Conservation (phyloP, 2,888 invertebrate species). For the Galerucella pusilla region DNA sequence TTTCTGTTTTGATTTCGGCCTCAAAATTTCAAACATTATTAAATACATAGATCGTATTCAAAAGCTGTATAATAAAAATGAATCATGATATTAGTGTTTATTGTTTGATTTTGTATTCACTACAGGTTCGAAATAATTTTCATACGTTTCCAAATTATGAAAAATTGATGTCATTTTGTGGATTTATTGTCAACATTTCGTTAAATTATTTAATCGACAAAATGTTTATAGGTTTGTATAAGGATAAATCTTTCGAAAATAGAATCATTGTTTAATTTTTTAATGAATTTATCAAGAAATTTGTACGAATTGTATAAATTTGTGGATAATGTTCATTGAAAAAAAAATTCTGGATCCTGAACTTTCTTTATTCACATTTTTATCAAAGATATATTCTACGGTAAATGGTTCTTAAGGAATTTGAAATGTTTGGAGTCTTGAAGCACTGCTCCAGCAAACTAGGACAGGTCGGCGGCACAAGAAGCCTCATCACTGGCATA, state of each 20-base stretch:
- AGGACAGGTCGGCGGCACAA: too few relatives aligned
- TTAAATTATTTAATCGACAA: neutral
- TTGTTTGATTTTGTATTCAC: neutral
- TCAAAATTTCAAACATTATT: neutral
- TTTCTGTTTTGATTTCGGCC: neutral
- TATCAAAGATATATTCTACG: too few relatives aligned
- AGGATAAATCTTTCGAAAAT: neutral
- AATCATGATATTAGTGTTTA: constrained; percentile 2
- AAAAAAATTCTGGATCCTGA: too few relatives aligned
- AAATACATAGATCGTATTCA: neutral
- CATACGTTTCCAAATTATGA: neutral
- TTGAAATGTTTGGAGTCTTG: too few relatives aligned
- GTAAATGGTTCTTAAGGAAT: too few relatives aligned
- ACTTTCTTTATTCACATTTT: too few relatives aligned
- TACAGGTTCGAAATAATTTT: neutral
- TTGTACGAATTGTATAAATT: too few relatives aligned
- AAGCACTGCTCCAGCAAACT: too few relatives aligned
- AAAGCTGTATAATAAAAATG: neutral
- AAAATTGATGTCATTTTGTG: neutral
- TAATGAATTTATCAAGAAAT: too few relatives aligned
- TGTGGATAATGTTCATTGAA: too few relatives aligned
- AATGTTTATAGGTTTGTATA: neutral
- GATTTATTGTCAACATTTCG: neutral
- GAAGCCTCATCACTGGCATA: too few relatives aligned
- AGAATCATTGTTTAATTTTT: too few relatives aligned